Evolutionary conservation across 2,888 invertebrate species (phyloP), one percentile per base, ranked within the genome.

Genomic region (Psococerastis gibbosa): DNA sequence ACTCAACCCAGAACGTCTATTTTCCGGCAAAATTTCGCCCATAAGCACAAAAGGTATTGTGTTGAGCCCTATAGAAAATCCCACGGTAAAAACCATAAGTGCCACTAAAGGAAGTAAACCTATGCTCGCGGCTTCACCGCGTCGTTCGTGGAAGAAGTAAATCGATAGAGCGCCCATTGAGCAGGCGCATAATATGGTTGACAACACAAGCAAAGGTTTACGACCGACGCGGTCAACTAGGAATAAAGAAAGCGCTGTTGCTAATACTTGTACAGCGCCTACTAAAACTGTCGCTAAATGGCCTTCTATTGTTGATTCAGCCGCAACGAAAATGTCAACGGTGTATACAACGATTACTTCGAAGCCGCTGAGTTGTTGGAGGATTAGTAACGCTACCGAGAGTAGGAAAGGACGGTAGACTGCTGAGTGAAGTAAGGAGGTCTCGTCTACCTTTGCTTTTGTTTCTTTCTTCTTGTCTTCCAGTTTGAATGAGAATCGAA

Each of bases 11-110:
- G 69, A 68, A 44, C 70, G 61, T 53, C 69, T 64, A 41, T 69
- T 64, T 1, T 66, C 54, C 43, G 77, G 70, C 56, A 78, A 68
- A 51, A 75, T 55, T 57, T 75, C 75, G 1, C 75, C 67, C 48
- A 74, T 65, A 47, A 74, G 56, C 32, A 74, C 56, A 61, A 73
- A 74, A 2, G 74, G 74, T 9, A 75, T 62, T 1, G 73, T 73
- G 1, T 73, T 73, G 54, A 70, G 72, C 0, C 74, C 74, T 1
- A 74, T 56, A 0, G 72, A 69, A 59, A 71, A 75, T 0, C 70
- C 71, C 33, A 69, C 50, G 62, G 73, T 72, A 55, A 70, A 75
- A 32, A 68, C 57, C 22, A 72, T 64, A 27, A 74, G 56, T 47
- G 71, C 70, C 2, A 55, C 54, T 2, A 75, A 61, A 1, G 75